Percentiles rank a stretch among this genome's conserved stretches.
Evolutionary conservation across 2,797 vertebrate genomes (phyloP).

Genomic region (Triplophysa bombifrons): DNA sequence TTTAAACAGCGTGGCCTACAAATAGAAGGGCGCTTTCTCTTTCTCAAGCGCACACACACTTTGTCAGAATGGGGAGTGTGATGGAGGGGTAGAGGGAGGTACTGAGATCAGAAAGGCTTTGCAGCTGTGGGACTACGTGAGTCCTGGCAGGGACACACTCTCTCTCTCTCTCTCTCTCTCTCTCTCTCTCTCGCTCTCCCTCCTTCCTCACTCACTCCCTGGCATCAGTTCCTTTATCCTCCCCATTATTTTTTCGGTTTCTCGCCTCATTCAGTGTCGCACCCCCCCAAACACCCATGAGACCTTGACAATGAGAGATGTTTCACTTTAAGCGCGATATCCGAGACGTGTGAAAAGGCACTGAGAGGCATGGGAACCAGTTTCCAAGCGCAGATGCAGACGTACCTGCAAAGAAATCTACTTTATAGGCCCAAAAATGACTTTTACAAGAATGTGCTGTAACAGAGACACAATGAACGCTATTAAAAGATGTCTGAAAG

Average conservation of each 20-base stretch:
- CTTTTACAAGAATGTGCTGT: no score
- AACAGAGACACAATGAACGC: background rate
- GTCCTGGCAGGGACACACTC: conserved; percentile 55
- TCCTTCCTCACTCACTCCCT: conserved; percentile 9
- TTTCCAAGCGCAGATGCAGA: background rate
- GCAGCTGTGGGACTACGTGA: conserved; percentile 65
- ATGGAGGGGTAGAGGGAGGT: conserved; percentile 17
- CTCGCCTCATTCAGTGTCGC: conserved; percentile 42
- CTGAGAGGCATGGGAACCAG: conserved; percentile 21
- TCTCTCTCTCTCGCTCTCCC: conserved; percentile 41
- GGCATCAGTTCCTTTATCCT: conserved; percentile 45
- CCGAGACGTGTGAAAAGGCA: conserved; percentile 42
- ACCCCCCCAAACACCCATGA: conserved; percentile 24
- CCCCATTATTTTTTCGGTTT: conserved; percentile 50
- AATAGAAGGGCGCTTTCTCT: conserved; percentile 44
- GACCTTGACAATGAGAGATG: conserved; percentile 52
- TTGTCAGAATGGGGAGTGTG: conserved; percentile 16
- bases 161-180: conserved; percentile 50
- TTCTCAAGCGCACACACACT: background rate
- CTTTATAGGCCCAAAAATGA: background rate
- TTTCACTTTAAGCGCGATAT: conserved; percentile 50
- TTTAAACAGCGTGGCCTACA: conserved; percentile 54
- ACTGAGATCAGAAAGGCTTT: conserved; percentile 57
- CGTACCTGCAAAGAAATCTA: background rate
- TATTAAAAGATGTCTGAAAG: background rate